These are phyloP conservation scores for Garra rufa DNA, from an alignment of 2,113 vertebrate species.

Conservation along the genomic window DNA sequence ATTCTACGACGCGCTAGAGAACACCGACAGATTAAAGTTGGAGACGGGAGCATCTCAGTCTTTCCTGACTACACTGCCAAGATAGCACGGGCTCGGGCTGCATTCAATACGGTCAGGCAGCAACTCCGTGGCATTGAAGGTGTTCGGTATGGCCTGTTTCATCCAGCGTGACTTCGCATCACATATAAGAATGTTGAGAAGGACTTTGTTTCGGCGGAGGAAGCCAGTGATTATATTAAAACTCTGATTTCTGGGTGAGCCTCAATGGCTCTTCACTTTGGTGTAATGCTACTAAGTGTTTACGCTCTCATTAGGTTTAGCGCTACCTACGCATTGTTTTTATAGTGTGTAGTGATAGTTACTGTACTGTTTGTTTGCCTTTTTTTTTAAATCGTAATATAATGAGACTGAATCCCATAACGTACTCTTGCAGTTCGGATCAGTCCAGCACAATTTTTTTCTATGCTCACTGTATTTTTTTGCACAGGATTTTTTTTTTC, in stretches of 20 bases:
- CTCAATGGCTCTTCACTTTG: background rate
- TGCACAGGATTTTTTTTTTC: too few relatives aligned
- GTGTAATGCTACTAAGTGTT: too few relatives aligned
- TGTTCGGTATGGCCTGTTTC: slow-evolving; percentile 31
- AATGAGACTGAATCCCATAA: too few relatives aligned
- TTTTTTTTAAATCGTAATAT: too few relatives aligned
- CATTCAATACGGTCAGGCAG: slow-evolving; percentile 40
- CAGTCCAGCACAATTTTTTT: too few relatives aligned
- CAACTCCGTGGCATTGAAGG: slow-evolving; percentile 33
- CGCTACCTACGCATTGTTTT: too few relatives aligned
- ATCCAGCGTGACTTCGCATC: slow-evolving; percentile 43
- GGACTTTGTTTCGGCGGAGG: slow-evolving; percentile 46
- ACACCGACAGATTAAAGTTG: slow-evolving; percentile 20
- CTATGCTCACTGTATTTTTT: too few relatives aligned
- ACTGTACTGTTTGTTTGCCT: too few relatives aligned
- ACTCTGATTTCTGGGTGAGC: slow-evolving; percentile 8
- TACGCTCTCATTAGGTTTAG: too few relatives aligned
- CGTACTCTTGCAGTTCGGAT: too few relatives aligned
- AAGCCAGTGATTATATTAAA: slow-evolving; percentile 14
- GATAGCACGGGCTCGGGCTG: background rate
- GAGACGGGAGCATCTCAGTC: slow-evolving; percentile 34
- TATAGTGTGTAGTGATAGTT: too few relatives aligned
- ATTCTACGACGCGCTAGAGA: slow-evolving; percentile 36
- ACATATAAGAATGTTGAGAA: slow-evolving; percentile 39
- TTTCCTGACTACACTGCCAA: slow-evolving; percentile 49